phyloP scores from a whole-genome alignment of 2,888 invertebrate species.

The Falcaria lacertinaria region DNA sequence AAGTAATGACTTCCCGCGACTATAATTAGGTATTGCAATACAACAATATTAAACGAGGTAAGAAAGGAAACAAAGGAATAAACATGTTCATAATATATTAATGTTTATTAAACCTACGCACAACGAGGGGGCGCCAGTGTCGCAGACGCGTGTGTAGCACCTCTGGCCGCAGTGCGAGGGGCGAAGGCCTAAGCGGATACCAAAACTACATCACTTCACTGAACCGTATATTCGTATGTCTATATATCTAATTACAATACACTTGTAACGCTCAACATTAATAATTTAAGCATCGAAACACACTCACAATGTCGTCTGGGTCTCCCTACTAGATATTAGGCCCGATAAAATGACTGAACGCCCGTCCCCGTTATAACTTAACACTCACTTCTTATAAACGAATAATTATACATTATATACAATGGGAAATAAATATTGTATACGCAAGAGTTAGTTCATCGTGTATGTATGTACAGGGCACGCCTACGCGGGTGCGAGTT shows the following conservation, averaged over 20 bases:
- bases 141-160: conserved; percentile 9
- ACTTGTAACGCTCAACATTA: neutral
- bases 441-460: conserved; percentile 59
- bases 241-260: neutral
- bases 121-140: conserved; percentile 39
- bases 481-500: conserved; percentile 33
- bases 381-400: conserved; percentile 10
- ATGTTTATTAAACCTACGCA: conserved; percentile 47
- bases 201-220: neutral
- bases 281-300: neutral
- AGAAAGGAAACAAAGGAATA: conserved; percentile 49
- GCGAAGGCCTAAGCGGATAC: neutral
- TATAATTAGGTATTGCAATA: conserved; percentile 36
- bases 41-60: conserved; percentile 66
- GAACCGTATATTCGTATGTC: neutral
- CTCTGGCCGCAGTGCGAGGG: conserved; percentile 7
- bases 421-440: conserved; percentile 74
- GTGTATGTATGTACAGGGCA: conserved; percentile 68
- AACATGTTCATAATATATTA: conserved; percentile 67
- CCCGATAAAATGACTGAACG: conserved; percentile 22
- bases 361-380: conserved; percentile 28
- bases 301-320: conserved; percentile 1
- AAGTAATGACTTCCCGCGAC: conserved; percentile 41
- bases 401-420: conserved; percentile 73
- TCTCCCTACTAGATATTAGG: conserved; percentile 31